A percentile compares a stretch with the other conserved stretches of the same genome.
Conservation (phyloP, 2,888 invertebrate species). For the Athetis lepigone region DNA sequence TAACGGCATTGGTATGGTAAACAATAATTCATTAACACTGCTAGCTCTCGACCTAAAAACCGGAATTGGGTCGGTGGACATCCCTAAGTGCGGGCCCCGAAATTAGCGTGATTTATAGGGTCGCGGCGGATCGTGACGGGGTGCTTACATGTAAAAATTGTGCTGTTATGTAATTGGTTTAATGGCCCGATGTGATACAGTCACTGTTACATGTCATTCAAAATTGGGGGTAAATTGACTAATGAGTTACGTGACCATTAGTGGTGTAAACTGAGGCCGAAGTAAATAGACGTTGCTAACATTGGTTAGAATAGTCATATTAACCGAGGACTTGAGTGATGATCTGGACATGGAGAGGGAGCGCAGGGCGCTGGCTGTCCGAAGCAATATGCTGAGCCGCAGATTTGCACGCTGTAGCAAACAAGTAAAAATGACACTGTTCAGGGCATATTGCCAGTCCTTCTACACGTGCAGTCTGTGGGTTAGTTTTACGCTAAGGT, state of each 20-base stretch:
- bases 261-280: no score
- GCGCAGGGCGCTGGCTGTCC: no score
- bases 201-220: constrained; percentile 1
- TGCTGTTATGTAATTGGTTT: constrained; percentile 30
- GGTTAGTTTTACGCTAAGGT: no score
- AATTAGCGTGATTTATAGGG: constrained; percentile 66
- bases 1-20: constrained; percentile 79
- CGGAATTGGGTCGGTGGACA: constrained; percentile 73
- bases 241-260: neutral
- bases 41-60: constrained; percentile 80
- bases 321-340: no score
- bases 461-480: no score
- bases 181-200: constrained; percentile 21
- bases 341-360: no score
- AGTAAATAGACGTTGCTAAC: no score
- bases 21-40: constrained; percentile 84
- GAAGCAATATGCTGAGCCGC: no score
- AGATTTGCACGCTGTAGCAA: no score
- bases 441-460: no score
- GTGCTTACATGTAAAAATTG: constrained; percentile 41
- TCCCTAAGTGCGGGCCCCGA: constrained; percentile 65
- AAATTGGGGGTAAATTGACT: neutral
- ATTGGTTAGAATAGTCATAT: no score
- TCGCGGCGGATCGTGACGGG: constrained; percentile 33
- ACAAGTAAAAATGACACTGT: no score